Evolutionary conservation across 2,888 invertebrate genomes (phyloP).

Genomic region (Polietes domitor): DNA sequence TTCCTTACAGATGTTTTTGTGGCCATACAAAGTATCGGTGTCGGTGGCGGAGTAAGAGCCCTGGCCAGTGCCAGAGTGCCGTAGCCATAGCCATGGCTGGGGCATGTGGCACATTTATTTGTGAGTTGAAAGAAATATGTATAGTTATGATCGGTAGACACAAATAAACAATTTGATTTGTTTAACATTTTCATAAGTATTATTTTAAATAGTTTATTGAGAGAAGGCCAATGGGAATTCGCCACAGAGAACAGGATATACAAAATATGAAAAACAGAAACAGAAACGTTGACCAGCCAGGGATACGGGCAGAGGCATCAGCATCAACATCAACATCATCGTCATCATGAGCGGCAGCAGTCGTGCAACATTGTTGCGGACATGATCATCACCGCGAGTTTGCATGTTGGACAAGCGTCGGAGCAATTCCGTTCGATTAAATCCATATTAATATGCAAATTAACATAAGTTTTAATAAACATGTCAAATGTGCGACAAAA

Average conservation of each 20-base stretch:
- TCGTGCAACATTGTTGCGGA: conserved; percentile 67
- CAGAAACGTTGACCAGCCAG: conserved; percentile 44
- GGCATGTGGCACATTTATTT: neutral
- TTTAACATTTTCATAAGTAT: conserved; percentile 66
- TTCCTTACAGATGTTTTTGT: conserved; percentile 10
- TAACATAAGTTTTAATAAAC: conserved; percentile 67
- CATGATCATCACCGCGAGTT: too few species aligned
- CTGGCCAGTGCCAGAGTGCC: too few species aligned
- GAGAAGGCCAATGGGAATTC: conserved; percentile 2
- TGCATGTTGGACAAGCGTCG: conserved; percentile 58
- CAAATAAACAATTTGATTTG: conserved; percentile 70
- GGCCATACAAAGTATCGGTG: neutral
- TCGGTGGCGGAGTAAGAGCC: too few species aligned
- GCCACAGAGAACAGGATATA: conserved; percentile 40
- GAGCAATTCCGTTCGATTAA: conserved; percentile 65
- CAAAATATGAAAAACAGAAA: conserved; percentile 32
- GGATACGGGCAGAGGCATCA: neutral
- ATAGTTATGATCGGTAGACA: conserved; percentile 40
- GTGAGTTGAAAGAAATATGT: neutral
- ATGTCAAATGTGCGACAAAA: conserved; percentile 64
- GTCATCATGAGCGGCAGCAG: conserved; percentile 29
- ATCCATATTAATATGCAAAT: conserved; percentile 66
- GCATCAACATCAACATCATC: conserved; percentile 12
- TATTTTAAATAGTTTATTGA: conserved; percentile 67
- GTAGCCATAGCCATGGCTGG: too few species aligned